Base-by-base conservation (phyloP, 2,797 vertebrate species). In the Sebastes trivittatus region DNA sequence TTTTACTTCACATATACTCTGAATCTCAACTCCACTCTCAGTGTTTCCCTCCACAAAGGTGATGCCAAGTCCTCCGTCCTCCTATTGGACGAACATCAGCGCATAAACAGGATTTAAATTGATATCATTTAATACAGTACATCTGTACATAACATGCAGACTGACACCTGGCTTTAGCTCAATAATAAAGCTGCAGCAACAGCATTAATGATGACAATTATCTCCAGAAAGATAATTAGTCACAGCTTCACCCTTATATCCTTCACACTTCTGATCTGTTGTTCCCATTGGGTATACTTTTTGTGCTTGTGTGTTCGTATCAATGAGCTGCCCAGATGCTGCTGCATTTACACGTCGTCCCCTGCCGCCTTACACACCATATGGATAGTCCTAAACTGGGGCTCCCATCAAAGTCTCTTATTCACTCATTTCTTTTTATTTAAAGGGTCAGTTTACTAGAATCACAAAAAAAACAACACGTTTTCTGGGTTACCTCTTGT, bases 51-150 rank as follows among this genome's bases (percentile, higher is more conserved):
- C 97, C 77, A 95, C 96, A 84, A 97, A 96, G 38, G 95, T 95
- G 85, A 97, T 95, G 74, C 96, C 97, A 30, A 97, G 91, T 38
- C 95, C 95, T 54, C 94, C 96, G 38, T 97, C 97, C 90, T 98
- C 97, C 98, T 99, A 0, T 71, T 7, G 29, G 11, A 60, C 13
- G 14, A 68, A 54, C 13, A 34, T 73, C 5, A 22, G n/a, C 11
- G 65, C 16, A 55, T 25, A 29, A 22, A 68, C 18, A 49, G 10
- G 65, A 64, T 69, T 30, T 14, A 22, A 68, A 72, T 4, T 27
- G 42, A 23, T 14, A n/a, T 11, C 1, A 30, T 63, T 5, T 38
- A 56, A 10, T 7, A 2, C 16, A 25, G 34, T 20, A 34, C 32
- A 46, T 52, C 16, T 23, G 11, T 42, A 56, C 34, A 22, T 2